Evolutionary conservation across 2,888 invertebrate genomes (phyloP).

Genomic region (Syrista parreyssii): DNA sequence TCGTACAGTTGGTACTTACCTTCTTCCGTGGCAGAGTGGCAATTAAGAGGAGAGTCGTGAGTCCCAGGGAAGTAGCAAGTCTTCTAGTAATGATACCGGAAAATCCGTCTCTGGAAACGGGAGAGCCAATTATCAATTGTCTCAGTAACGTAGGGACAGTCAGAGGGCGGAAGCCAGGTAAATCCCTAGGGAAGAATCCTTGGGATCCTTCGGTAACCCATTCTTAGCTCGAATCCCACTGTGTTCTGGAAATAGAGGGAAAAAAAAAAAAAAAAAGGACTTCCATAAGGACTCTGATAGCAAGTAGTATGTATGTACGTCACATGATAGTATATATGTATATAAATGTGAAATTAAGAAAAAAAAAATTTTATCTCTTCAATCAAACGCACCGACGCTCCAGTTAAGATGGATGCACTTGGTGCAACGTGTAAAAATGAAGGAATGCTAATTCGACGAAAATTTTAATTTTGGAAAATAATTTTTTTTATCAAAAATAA

Average conservation of each 20-base stretch:
- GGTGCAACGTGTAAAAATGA: neutral
- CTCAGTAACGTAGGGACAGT: neutral
- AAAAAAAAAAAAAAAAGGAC: neutral
- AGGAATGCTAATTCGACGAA: neutral
- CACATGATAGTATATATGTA: no score
- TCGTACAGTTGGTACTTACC: neutral
- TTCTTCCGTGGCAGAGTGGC: neutral
- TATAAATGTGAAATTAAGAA: no score
- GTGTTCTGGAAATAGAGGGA: neutral
- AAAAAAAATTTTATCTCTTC: no score
- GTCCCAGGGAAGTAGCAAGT: neutral
- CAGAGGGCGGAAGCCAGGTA: neutral
- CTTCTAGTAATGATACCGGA: neutral
- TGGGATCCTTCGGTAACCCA: neutral
- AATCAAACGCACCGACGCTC: no score
- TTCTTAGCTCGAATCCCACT: no score
- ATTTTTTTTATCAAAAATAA: neutral
- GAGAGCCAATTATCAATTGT: conserved; percentile 6
- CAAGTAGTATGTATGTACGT: no score
- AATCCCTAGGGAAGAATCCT: neutral
- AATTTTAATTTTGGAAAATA: neutral
- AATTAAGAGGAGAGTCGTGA: conserved; percentile 5
- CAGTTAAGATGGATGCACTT: no score
- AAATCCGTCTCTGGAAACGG: neutral
- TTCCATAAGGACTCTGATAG: no score